phyloP scores from a whole-genome alignment of 1,140 invertebrate genomes.

The Gerris buenoi region DNA sequence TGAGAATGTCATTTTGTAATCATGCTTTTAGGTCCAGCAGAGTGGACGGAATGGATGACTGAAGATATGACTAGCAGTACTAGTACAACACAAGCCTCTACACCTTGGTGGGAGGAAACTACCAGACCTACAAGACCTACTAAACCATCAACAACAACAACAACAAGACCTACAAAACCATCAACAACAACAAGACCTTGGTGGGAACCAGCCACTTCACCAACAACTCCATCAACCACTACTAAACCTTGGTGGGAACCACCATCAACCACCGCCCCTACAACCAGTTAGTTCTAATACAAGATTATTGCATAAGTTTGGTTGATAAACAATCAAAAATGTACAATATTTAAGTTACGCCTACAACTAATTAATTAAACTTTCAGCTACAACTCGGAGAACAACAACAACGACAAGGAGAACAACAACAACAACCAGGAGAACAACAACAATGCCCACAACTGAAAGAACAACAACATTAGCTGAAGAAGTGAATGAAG shows the following conservation, averaged over 20 bases:
- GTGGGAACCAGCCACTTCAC: slow-evolving; percentile 9
- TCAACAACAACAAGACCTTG: slow-evolving; percentile 20
- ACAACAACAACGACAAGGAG: slow-evolving; percentile 16
- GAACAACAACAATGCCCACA: slow-evolving; percentile 18
- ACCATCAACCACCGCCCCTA: slow-evolving; percentile 28
- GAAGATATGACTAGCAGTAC: not conserved
- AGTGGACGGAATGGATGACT: not conserved
- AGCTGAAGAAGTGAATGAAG: slow-evolving; percentile 3
- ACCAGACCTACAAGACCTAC: slow-evolving; percentile 19
- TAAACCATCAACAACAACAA: slow-evolving; percentile 26
- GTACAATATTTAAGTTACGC: too few relatives aligned
- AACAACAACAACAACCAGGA: slow-evolving; percentile 16
- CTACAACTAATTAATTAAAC: too few relatives aligned
- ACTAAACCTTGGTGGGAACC: slow-evolving; percentile 31
- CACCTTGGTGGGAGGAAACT: slow-evolving; percentile 30
- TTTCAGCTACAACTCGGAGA: slow-evolving; percentile 13
- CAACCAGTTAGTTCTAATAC: too few relatives aligned
- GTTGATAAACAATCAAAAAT: too few relatives aligned
- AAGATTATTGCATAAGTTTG: too few relatives aligned
- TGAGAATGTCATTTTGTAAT: too few relatives aligned
- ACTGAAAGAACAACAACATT: slow-evolving; percentile 14
- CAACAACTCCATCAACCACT: slow-evolving; percentile 25
- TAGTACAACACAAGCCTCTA: slow-evolving; percentile 23
- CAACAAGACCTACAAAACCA: slow-evolving; percentile 28
- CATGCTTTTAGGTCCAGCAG: not conserved